These are phyloP conservation scores for Dolichomitus sp. DNA, from an alignment of 2,888 invertebrate species.

Conservation along the genomic window DNA sequence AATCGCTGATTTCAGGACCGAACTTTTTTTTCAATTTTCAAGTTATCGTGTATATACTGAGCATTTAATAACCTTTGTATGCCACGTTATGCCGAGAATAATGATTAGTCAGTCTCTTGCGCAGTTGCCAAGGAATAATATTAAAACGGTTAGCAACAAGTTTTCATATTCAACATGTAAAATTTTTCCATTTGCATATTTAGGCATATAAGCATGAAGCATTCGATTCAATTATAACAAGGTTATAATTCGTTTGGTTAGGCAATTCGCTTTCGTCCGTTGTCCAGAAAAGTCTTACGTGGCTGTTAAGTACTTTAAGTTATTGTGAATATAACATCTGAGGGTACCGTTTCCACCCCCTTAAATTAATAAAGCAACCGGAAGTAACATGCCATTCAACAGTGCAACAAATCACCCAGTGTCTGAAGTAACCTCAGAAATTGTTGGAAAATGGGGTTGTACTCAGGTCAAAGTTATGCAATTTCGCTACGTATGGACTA, in stretches of 20 bases:
- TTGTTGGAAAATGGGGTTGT: conserved; percentile 19
- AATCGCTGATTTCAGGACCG: no score
- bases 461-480: conserved; percentile 27
- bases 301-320: not conserved
- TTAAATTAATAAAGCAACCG: not conserved
- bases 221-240: not conserved
- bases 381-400: conserved; percentile 14
- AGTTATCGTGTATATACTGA: no score
- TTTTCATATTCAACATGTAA: not conserved
- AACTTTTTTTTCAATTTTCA: no score
- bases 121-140: not conserved
- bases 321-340: not conserved
- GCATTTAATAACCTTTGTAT: no score
- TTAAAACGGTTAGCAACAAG: not conserved
- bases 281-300: not conserved
- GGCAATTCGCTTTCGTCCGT: not conserved
- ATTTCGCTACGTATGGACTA: conserved; percentile 35
- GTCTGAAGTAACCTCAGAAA: not conserved
- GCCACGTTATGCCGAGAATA: not conserved
- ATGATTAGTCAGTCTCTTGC: not conserved
- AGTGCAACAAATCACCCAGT: not conserved
- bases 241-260: no score
- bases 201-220: not conserved
- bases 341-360: not conserved
- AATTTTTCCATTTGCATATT: not conserved